These are phyloP conservation scores for Metridium senile DNA, from an alignment of 92 coral and sea anemone genomes.

Conservation along the genomic window DNA sequence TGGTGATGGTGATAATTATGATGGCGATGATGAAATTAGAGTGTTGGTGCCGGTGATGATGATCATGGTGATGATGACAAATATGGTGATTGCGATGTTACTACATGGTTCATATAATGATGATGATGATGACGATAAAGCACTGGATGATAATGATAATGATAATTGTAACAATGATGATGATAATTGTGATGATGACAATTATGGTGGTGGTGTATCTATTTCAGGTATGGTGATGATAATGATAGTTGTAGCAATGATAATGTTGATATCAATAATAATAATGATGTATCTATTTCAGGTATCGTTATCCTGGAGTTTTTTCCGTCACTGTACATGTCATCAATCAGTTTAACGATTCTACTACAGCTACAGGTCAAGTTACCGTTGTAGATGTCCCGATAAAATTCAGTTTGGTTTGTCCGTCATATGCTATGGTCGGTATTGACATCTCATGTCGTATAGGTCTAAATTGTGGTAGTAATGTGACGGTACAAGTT, in stretches of 20 bases:
- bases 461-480: neutral
- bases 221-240: conserved; percentile 2
- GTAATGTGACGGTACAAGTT: neutral
- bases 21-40: too few species aligned
- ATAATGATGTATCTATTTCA: neutral
- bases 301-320: conserved; percentile 8
- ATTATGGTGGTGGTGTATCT: too few species aligned
- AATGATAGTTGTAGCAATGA: too few species aligned
- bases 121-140: too few species aligned
- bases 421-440: conserved; percentile 11
- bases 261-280: neutral
- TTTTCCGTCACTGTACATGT: conserved; percentile 4
- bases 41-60: too few species aligned
- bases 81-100: too few species aligned
- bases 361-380: neutral
- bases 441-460: conserved; percentile 15
- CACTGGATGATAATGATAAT: too few species aligned
- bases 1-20: too few species aligned
- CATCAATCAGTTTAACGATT: conserved; percentile 12
- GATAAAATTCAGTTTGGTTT: neutral
- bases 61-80: too few species aligned
- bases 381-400: conserved; percentile 14
- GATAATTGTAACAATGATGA: too few species aligned
- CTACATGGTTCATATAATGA: too few species aligned
- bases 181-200: too few species aligned